These are phyloP conservation scores for Sapajus apella DNA, from an alignment of 2,113 vertebrate genomes.

Conservation along the genomic window DNA sequence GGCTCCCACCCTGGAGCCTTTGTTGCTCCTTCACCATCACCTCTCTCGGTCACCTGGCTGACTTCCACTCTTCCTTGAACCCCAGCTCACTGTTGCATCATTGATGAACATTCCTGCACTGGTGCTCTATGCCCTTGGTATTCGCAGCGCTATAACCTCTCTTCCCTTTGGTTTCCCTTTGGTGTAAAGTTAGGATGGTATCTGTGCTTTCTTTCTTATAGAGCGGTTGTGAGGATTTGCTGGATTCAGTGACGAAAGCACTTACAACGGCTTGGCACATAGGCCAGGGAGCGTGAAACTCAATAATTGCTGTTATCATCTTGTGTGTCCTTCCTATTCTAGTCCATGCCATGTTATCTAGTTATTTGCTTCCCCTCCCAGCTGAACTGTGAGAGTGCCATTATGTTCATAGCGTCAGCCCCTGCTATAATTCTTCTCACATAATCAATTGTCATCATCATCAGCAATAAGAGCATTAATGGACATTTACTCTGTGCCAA, in stretches of 20 bases:
- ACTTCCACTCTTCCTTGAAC: not conserved
- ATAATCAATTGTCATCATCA: not conserved
- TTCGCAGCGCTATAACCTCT: not conserved
- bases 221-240: not conserved
- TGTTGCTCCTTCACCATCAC: accelerated
- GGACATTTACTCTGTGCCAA: not conserved
- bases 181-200: not conserved
- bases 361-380: not conserved
- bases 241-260: not conserved
- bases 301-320: not conserved
- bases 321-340: not conserved
- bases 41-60: not conserved
- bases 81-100: not conserved
- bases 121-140: not conserved
- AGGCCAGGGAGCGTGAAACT: not conserved
- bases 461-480: not conserved
- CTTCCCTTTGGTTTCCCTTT: not conserved
- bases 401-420: not conserved
- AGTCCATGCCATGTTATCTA: not conserved
- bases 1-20: not conserved
- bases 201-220: not conserved
- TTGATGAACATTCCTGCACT: not conserved
- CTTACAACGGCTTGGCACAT: not conserved
- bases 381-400: not conserved
- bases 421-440: not conserved